Percentiles rank a stretch among this genome's conserved stretches.
phyloP scores from a whole-genome alignment of 2,797 vertebrate genomes.

The Eremophila alpestris region DNA sequence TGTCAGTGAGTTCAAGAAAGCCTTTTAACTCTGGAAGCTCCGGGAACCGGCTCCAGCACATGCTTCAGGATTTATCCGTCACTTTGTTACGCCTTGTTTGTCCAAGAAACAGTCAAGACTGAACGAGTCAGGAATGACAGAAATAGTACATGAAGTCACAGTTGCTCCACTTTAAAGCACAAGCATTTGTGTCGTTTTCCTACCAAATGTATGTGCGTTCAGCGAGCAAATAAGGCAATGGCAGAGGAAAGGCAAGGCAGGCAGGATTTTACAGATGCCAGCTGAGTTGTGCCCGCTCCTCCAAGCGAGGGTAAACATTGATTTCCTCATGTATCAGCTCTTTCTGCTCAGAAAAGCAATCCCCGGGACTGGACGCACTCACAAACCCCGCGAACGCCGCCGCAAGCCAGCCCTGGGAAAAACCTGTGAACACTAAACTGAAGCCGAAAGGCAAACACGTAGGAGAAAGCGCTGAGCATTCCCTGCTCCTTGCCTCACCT shows the following conservation, averaged over 20 bases:
- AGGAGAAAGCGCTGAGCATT: background rate
- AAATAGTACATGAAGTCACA: constrained; percentile 65
- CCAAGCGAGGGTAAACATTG: background rate
- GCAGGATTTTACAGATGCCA: background rate
- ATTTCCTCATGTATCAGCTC: background rate
- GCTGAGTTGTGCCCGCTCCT: background rate
- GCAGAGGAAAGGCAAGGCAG: background rate
- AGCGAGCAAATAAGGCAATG: constrained; percentile 30
- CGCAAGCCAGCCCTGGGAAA: background rate
- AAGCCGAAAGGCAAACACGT: background rate
- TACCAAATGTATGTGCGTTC: background rate
- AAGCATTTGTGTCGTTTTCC: constrained; percentile 15
- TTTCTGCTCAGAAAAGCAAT: background rate
- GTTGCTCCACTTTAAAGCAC: constrained; percentile 27
- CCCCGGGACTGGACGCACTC: background rate
- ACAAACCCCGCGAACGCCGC: background rate
- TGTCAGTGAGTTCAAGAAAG: constrained; percentile 58
- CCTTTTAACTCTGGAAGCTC: constrained; percentile 57
- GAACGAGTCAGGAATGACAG: constrained; percentile 49
- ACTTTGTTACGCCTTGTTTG: constrained; percentile 39
- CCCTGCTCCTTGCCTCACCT: background rate
- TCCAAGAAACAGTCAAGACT: constrained; percentile 55
- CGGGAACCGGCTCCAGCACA: background rate
- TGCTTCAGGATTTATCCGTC: background rate
- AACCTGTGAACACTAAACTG: background rate